Evolutionary conservation across 2,888 invertebrate genomes (phyloP).

Genomic region (Esperia sulphurella): DNA sequence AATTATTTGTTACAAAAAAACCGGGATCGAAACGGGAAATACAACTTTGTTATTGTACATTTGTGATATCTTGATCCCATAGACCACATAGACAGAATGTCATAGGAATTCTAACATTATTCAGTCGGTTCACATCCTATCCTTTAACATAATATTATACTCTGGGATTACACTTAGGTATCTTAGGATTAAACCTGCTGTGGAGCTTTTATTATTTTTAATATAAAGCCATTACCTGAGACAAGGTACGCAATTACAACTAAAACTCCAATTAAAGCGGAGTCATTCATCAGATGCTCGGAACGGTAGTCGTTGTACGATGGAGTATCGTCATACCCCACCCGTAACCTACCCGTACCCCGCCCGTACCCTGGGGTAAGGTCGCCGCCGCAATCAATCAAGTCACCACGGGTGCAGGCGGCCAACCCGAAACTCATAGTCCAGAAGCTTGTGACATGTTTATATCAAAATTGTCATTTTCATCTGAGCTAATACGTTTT

Average conservation of each 20-base stretch:
- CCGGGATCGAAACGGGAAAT: too few species aligned
- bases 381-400: slow-evolving; percentile 48
- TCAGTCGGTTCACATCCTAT: too few species aligned
- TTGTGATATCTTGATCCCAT: too few species aligned
- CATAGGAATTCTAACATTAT: too few species aligned
- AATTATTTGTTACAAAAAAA: too few species aligned
- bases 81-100: too few species aligned
- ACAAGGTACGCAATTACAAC: slow-evolving; percentile 23
- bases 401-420: slow-evolving; percentile 22
- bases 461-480: background rate
- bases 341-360: background rate
- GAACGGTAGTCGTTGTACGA: background rate
- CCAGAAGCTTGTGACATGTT: background rate
- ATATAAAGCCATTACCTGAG: background rate
- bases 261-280: slow-evolving; percentile 35
- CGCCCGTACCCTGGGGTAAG: slow-evolving; percentile 17
- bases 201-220: background rate
- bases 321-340: slow-evolving; percentile 17
- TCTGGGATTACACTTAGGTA: background rate
- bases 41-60: too few species aligned
- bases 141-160: too few species aligned
- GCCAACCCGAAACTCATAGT: slow-evolving; percentile 4
- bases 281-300: slow-evolving; percentile 18
- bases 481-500: too few species aligned
- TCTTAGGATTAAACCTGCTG: too few species aligned